phyloP scores from a whole-genome alignment of 2,797 vertebrate genomes.

The Mus caroli region DNA sequence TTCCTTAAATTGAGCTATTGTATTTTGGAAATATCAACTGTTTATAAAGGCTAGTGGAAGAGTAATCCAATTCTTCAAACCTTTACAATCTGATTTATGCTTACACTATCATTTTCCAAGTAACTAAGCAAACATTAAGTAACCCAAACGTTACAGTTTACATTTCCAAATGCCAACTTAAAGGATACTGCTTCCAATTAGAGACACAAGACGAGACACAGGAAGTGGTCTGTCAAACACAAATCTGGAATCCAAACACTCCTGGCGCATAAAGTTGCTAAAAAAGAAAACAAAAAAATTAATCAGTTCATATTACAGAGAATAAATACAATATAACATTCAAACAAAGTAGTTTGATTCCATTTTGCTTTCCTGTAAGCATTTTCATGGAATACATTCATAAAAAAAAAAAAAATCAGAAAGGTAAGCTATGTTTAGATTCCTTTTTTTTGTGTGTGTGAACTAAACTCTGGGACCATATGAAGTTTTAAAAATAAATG shows the following conservation, averaged over 20 bases:
- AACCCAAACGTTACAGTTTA: slow-evolving; percentile 55
- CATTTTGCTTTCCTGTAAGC: slow-evolving; percentile 55
- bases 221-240: slow-evolving; percentile 98
- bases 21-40: slow-evolving; percentile 33
- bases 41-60: slow-evolving; percentile 36
- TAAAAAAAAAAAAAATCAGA: neutral
- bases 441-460: neutral
- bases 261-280: slow-evolving; percentile 99
- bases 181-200: slow-evolving; percentile 99
- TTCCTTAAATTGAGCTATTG: slow-evolving; percentile 52
- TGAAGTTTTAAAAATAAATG: slow-evolving; percentile 1
- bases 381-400: slow-evolving; percentile 27
- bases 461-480: neutral
- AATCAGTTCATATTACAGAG: slow-evolving; percentile 66
- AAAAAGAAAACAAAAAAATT: slow-evolving; percentile 69
- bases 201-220: slow-evolving; percentile 95
- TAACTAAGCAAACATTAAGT: slow-evolving; percentile 45
- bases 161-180: slow-evolving; percentile 44
- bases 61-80: slow-evolving; percentile 32
- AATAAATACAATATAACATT: neutral
- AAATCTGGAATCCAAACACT: slow-evolving; percentile 98
- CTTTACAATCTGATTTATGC: slow-evolving; percentile 32
- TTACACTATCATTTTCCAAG: slow-evolving; percentile 28
- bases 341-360: slow-evolving; percentile 56
- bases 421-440: neutral